A percentile compares a stretch with the other conserved stretches of the same genome.
phyloP scores from a whole-genome alignment of 2,113 vertebrate genomes.

The Notothenia rossii region DNA sequence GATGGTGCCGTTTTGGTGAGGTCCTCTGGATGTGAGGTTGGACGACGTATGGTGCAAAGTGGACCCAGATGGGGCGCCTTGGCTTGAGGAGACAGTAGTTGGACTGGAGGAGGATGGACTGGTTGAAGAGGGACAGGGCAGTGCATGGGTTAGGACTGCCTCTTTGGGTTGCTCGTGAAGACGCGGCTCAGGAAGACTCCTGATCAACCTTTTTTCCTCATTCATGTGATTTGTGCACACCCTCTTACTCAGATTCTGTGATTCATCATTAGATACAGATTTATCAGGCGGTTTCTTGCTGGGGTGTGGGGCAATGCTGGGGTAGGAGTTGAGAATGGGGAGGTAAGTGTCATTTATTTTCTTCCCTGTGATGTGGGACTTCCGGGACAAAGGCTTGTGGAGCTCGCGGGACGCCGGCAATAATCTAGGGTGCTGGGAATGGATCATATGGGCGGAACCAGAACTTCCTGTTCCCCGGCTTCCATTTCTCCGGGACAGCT shows the following conservation, averaged over 20 bases:
- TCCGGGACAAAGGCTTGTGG: slow-evolving; percentile 41
- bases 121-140: slow-evolving; percentile 28
- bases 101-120: slow-evolving; percentile 24
- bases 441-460: slow-evolving; percentile 58
- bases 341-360: slow-evolving; percentile 66
- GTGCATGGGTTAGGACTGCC: not conserved
- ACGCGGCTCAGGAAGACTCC: slow-evolving; percentile 34
- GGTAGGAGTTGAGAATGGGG: slow-evolving; percentile 80
- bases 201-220: slow-evolving; percentile 35
- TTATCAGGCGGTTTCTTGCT: slow-evolving; percentile 74
- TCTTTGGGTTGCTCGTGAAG: slow-evolving; percentile 54
- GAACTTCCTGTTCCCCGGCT: slow-evolving; percentile 1
- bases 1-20: slow-evolving; percentile 12
- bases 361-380: slow-evolving; percentile 36
- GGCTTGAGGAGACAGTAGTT: slow-evolving; percentile 21
- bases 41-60: slow-evolving; percentile 37
- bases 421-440: slow-evolving; percentile 69
- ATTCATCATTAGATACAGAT: slow-evolving; percentile 5
- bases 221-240: slow-evolving; percentile 68
- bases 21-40: slow-evolving; percentile 24
- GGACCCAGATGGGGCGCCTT: slow-evolving; percentile 49
- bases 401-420: slow-evolving; percentile 32
- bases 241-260: slow-evolving; percentile 74
- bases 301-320: slow-evolving; percentile 79
- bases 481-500: slow-evolving; percentile 57